Evolutionary conservation across 2,888 invertebrate species (phyloP).

Genomic region (Volucella inflata): DNA sequence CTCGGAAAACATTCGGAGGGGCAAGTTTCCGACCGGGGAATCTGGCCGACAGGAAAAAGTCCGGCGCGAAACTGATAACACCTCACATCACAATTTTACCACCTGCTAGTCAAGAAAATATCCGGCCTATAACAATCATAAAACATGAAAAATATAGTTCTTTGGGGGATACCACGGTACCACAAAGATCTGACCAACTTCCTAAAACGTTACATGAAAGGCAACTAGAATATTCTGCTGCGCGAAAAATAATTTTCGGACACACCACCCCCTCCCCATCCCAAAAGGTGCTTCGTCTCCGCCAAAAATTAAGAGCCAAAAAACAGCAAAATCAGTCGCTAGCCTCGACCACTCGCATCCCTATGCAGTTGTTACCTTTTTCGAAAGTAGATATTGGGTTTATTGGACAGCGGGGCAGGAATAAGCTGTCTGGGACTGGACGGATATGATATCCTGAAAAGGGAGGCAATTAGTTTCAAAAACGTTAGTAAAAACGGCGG

Average conservation of each 20-base stretch:
- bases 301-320: not conserved
- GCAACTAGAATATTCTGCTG: not conserved
- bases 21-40: too few relatives aligned
- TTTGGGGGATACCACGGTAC: not conserved
- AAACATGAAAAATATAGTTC: not conserved
- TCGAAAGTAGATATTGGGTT: not conserved
- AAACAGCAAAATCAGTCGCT: not conserved
- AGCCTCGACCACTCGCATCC: slow-evolving; percentile 19
- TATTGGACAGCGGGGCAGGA: slow-evolving; percentile 14
- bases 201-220: slow-evolving; percentile 16
- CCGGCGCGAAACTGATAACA: not conserved
- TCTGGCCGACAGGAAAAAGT: not conserved
- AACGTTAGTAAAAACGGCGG: slow-evolving; percentile 8
- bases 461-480: not conserved
- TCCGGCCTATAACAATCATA: not conserved
- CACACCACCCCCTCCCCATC: not conserved
- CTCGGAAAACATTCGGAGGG: not conserved
- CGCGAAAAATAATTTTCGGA: slow-evolving; percentile 11
- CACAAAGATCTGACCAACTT: not conserved
- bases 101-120: too few relatives aligned
- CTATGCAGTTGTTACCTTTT: slow-evolving; percentile 7
- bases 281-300: not conserved
- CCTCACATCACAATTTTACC: not conserved
- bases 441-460: not conserved
- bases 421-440: slow-evolving; percentile 13